Evolutionary conservation across 2,113 vertebrate genomes (phyloP).

Genomic region (Balaenoptera acutorostrata): DNA sequence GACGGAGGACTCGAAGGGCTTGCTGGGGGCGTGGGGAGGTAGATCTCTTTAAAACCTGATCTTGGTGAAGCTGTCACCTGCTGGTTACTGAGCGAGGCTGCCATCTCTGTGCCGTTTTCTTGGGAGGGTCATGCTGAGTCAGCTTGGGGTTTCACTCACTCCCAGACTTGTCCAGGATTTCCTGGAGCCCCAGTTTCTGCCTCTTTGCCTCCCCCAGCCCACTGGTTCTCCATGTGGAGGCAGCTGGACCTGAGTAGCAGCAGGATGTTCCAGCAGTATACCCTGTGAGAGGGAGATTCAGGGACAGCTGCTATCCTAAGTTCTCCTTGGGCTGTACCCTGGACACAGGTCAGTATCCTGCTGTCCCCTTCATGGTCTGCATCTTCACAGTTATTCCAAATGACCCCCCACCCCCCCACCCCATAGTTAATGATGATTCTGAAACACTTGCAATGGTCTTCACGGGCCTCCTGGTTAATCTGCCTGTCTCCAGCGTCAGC

Average conservation of each 20-base stretch:
- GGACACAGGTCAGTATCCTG: neutral
- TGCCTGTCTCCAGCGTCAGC: neutral
- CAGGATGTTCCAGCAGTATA: neutral
- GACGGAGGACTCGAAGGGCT: neutral
- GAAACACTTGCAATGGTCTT: neutral
- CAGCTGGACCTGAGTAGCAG: neutral
- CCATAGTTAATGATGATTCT: neutral
- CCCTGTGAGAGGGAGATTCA: neutral
- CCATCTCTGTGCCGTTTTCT: neutral
- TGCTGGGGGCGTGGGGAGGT: neutral
- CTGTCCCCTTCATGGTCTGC: neutral
- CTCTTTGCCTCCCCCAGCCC: neutral
- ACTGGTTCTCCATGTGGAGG: neutral
- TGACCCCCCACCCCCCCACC: no score
- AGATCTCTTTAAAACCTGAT: constrained; percentile 7
- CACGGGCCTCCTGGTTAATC: neutral
- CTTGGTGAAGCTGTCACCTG: neutral
- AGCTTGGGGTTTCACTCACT: neutral
- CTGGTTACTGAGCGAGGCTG: neutral
- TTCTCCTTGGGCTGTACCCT: neutral
- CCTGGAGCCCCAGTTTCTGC: neutral
- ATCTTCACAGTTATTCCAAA: neutral
- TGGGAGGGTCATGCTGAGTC: neutral
- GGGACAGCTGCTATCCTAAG: neutral
- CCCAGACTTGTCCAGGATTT: constrained; percentile 10